phyloP scores from a whole-genome alignment of 2,797 vertebrate species.

The Tapirus indicus region DNA sequence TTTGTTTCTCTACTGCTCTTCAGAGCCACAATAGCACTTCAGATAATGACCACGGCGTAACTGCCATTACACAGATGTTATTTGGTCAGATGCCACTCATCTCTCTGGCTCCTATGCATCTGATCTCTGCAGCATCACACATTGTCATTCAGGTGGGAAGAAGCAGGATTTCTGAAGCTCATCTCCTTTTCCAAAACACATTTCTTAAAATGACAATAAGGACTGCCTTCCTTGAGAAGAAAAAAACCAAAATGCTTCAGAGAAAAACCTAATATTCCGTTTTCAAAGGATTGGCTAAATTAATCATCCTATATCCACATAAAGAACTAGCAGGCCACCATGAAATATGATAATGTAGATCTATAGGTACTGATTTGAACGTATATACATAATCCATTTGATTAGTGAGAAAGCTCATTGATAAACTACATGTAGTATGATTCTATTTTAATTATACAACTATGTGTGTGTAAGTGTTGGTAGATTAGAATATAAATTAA shows the following conservation, averaged over 20 bases:
- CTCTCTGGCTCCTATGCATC: constrained; percentile 26
- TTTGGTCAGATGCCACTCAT: constrained; percentile 66
- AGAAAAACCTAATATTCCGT: not conserved
- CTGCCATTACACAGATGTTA: constrained; percentile 73
- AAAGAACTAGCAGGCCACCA: not conserved
- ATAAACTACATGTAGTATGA: not conserved
- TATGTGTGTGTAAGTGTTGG: not conserved
- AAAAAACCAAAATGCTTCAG: not conserved
- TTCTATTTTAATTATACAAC: constrained; percentile 6
- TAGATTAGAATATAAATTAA: constrained; percentile 29
- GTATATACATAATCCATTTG: not conserved
- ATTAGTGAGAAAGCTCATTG: not conserved
- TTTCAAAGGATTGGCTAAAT: not conserved
- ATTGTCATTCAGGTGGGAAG: constrained; percentile 58
- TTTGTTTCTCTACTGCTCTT: constrained; percentile 72
- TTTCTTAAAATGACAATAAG: constrained; percentile 27
- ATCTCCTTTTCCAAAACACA: constrained; percentile 28
- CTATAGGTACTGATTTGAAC: constrained; percentile 46
- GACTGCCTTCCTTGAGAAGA: not conserved
- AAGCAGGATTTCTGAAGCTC: constrained; percentile 29
- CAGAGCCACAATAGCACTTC: constrained; percentile 67
- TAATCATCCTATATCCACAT: not conserved
- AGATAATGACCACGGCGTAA: constrained; percentile 64
- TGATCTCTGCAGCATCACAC: constrained; percentile 2
- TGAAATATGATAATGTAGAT: not conserved